Conservation (phyloP, 2,888 invertebrate species). For the Mesodorylaimus sp. region DNA sequence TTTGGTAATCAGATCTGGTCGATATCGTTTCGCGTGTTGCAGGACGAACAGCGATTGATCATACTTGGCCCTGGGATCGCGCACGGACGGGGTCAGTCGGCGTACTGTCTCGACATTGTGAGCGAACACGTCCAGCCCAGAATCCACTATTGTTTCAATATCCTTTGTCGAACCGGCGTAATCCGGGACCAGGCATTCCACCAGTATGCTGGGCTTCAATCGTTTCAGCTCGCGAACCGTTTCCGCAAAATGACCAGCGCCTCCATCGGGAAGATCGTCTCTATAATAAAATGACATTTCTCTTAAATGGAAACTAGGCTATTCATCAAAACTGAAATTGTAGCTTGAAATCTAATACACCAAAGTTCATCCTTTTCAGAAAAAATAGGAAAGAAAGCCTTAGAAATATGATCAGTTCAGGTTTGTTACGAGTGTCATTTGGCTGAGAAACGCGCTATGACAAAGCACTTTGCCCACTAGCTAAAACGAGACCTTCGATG, state of each 20-base stretch:
- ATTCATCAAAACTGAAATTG: too few species aligned
- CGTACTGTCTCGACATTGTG: constrained; percentile 91
- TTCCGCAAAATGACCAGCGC: constrained; percentile 74
- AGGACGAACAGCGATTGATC: constrained; percentile 68
- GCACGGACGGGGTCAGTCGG: constrained; percentile 41
- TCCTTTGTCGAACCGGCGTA: constrained; percentile 62
- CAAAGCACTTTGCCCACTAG: too few species aligned
- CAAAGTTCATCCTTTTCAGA: too few species aligned
- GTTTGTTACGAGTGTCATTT: too few species aligned
- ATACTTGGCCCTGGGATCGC: constrained; percentile 79
- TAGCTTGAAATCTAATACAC: too few species aligned
- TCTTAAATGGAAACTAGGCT: too few species aligned
- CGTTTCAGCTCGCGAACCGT: constrained; percentile 69
- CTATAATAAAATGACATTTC: too few species aligned
- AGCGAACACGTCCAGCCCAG: constrained; percentile 80
- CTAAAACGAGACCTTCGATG: too few species aligned
- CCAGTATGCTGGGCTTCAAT: constrained; percentile 58
- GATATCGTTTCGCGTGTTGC: constrained; percentile 56
- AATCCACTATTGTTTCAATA: constrained; percentile 36
- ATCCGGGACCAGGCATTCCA: constrained; percentile 91
- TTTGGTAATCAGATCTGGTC: constrained; percentile 72
- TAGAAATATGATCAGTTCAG: too few species aligned
- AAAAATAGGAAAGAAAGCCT: too few species aligned
- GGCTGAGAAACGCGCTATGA: too few species aligned
- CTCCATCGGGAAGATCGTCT: constrained; percentile 80